Percentiles rank a stretch among this genome's conserved stretches.
Conservation (phyloP, 1,140 invertebrate genomes). For the Drosophila ananassae region DNA sequence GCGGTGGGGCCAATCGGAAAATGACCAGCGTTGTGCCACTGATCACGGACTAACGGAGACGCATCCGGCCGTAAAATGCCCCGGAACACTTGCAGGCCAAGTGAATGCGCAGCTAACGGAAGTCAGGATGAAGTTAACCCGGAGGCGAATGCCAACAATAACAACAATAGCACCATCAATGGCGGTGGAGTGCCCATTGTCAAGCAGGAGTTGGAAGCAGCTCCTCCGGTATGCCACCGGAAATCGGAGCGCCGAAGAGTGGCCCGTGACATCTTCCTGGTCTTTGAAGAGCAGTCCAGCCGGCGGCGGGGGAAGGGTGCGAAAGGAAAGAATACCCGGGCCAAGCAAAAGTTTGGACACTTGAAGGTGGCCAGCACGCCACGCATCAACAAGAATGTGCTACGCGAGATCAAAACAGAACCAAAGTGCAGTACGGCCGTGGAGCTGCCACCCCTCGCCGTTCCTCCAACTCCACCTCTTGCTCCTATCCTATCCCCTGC, state of each 20-base stretch:
- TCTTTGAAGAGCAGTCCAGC: slow-evolving; percentile 76
- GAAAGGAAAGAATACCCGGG: slow-evolving; percentile 50
- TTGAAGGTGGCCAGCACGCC: slow-evolving; percentile 74
- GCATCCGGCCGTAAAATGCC: slow-evolving; percentile 75
- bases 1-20: slow-evolving; percentile 19
- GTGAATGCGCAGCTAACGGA: slow-evolving; percentile 65
- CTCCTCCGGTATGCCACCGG: slow-evolving; percentile 69
- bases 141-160: slow-evolving; percentile 30
- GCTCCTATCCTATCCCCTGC: neutral
- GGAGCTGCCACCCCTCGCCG: slow-evolving; percentile 1
- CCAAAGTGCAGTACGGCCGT: slow-evolving; percentile 67
- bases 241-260: slow-evolving; percentile 81
- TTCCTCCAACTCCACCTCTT: neutral
- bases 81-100: slow-evolving; percentile 79
- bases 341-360: slow-evolving; percentile 78
- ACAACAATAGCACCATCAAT: slow-evolving; percentile 27
- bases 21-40: slow-evolving; percentile 61
- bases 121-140: slow-evolving; percentile 22
- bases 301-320: slow-evolving; percentile 65
- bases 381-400: slow-evolving; percentile 59
- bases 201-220: slow-evolving; percentile 67
- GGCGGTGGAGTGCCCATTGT: slow-evolving; percentile 33
- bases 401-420: slow-evolving; percentile 81
- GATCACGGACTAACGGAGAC: slow-evolving; percentile 52
- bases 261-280: slow-evolving; percentile 80